Percentiles rank a stretch among this genome's conserved stretches.
Conservation (phyloP, 1,140 invertebrate genomes). For the Agrypnia vestita region DNA sequence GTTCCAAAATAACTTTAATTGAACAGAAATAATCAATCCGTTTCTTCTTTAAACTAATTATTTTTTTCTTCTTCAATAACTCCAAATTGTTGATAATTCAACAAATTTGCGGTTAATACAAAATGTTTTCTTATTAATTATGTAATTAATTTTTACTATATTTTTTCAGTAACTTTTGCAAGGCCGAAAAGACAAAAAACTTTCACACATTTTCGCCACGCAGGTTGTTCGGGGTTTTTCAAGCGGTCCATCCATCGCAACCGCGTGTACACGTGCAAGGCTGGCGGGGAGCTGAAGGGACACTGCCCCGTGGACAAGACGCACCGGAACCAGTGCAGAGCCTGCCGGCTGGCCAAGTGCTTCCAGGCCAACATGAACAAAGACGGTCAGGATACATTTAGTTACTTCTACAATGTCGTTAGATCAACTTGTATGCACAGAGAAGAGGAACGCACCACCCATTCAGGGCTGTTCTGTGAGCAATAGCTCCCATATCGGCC, state of each 20-base stretch:
- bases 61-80: neutral
- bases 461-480: too few species aligned
- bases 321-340: constrained; percentile 96
- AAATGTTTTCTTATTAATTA: too few species aligned
- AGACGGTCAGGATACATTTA: constrained; percentile 86
- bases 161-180: too few species aligned
- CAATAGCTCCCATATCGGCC: too few species aligned
- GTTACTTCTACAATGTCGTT: constrained; percentile 2
- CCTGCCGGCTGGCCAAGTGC: constrained; percentile 96
- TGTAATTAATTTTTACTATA: too few species aligned
- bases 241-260: constrained; percentile 97
- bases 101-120: too few species aligned
- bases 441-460: too few species aligned
- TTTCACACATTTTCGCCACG: constrained; percentile 43
- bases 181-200: neutral
- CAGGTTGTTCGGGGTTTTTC: constrained; percentile 97
- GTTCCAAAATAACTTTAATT: too few species aligned
- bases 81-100: too few species aligned
- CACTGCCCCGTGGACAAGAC: constrained; percentile 97
- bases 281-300: constrained; percentile 92
- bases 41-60: neutral
- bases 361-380: constrained; percentile 99
- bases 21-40: too few species aligned
- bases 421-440: too few species aligned
- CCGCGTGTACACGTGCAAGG: constrained; percentile 96